phyloP scores from a whole-genome alignment of 2,888 invertebrate genomes.

The Drosophila dives region DNA sequence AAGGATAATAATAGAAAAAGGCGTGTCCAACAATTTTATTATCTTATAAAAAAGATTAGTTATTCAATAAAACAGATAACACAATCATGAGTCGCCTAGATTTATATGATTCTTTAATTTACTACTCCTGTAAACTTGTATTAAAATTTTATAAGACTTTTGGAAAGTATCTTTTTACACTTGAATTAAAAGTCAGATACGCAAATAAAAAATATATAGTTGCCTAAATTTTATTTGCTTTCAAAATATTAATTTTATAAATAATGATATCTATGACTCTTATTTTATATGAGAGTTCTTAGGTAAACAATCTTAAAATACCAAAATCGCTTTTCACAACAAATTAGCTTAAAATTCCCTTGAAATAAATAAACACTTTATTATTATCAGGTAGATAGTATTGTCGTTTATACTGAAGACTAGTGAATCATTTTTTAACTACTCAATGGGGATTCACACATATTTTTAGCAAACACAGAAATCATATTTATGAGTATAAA shows the following conservation, averaged over 20 bases:
- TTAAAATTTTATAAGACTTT: not conserved
- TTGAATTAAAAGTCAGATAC: not conserved
- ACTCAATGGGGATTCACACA: not conserved
- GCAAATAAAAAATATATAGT: not conserved
- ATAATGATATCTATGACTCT: not conserved
- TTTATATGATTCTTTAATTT: not conserved
- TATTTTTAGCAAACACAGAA: not conserved
- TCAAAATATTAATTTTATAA: not conserved
- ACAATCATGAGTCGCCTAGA: not conserved
- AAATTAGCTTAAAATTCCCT: not conserved
- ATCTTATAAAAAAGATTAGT: not conserved
- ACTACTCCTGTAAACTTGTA: too few species aligned
- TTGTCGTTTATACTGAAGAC: not conserved
- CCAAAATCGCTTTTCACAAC: not conserved
- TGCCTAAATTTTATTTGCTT: not conserved
- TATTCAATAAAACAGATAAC: not conserved
- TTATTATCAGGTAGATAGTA: not conserved
- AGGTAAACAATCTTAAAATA: not conserved
- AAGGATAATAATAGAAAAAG: not conserved
- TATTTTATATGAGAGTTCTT: too few species aligned
- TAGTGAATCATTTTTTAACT: not conserved
- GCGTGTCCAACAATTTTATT: not conserved
- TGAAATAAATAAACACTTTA: not conserved
- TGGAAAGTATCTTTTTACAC: not conserved
- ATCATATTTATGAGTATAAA: too few species aligned